Conservation (phyloP, 2,113 vertebrate genomes). For the Actinemys pallida region DNA sequence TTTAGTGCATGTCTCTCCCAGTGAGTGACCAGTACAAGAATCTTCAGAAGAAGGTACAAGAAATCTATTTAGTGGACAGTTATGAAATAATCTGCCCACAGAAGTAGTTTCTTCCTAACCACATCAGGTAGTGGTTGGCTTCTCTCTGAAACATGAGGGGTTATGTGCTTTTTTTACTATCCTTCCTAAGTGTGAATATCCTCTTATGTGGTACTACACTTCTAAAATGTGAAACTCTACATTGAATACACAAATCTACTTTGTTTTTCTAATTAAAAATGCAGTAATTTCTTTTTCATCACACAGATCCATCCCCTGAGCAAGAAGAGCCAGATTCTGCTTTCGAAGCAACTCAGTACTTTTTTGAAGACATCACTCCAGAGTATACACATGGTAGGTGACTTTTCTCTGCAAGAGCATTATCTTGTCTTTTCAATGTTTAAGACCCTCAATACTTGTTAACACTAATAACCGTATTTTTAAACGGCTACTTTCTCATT, state of each 20-base stretch:
- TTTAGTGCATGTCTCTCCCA: not conserved
- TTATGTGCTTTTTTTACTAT: not conserved
- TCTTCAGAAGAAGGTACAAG: not conserved
- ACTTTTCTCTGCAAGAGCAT: not conserved
- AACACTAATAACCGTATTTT: not conserved
- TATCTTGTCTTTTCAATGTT: not conserved
- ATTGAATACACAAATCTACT: not conserved
- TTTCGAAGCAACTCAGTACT: conserved; percentile 98
- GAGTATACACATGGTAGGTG: conserved; percentile 91
- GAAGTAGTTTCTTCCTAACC: not conserved
- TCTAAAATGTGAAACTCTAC: not conserved
- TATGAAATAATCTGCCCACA: not conserved
- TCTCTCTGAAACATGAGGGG: not conserved
- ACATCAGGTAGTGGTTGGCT: not conserved
- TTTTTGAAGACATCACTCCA: conserved; percentile 98
- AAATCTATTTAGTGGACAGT: not conserved
- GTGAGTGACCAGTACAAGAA: not conserved
- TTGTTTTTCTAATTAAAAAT: not conserved
- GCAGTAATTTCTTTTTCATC: not conserved
- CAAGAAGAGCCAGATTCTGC: conserved; percentile 97
- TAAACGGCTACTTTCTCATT: not conserved
- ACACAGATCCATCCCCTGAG: conserved; percentile 85
- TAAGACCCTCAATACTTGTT: not conserved
- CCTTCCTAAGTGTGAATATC: not conserved
- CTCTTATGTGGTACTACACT: not conserved